phyloP scores from a whole-genome alignment of 2,797 vertebrate species.

The Valencia hispanica region DNA sequence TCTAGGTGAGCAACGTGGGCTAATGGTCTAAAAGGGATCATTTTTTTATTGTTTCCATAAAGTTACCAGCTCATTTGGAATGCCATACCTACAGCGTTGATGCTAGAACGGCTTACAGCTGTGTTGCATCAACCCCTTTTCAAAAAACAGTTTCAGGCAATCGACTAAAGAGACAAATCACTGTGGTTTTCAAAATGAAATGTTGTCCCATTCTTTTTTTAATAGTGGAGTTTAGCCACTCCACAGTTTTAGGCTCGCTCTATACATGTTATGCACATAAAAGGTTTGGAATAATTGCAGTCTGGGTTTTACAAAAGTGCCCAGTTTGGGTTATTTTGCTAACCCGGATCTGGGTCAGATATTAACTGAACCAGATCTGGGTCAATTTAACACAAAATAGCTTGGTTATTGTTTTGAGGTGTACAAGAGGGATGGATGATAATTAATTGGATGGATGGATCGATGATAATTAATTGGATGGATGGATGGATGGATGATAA shows the following conservation, averaged over 20 bases:
- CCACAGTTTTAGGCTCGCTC: neutral
- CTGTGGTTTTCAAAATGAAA: neutral
- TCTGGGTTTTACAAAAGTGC: neutral
- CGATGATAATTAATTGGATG: neutral
- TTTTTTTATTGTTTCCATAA: neutral
- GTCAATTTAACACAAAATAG: neutral
- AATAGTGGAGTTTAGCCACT: neutral
- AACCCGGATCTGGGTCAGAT: neutral
- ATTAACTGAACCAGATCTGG: neutral
- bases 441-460: no score
- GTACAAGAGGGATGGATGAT: no score
- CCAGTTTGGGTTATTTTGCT: neutral
- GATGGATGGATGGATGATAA: neutral
- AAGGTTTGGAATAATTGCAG: neutral
- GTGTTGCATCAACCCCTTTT: neutral
- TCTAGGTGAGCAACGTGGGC: neutral
- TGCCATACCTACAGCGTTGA: neutral
- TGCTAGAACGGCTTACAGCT: slow-evolving; percentile 3
- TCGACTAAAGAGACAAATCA: neutral
- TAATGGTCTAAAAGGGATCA: neutral
- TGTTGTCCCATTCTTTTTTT: neutral
- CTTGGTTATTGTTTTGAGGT: neutral
- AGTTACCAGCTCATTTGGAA: neutral
- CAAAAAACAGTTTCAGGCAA: neutral
- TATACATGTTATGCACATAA: neutral